Base-by-base conservation (phyloP, 2,888 invertebrate genomes). In the Eupithecia subfuscata region DNA sequence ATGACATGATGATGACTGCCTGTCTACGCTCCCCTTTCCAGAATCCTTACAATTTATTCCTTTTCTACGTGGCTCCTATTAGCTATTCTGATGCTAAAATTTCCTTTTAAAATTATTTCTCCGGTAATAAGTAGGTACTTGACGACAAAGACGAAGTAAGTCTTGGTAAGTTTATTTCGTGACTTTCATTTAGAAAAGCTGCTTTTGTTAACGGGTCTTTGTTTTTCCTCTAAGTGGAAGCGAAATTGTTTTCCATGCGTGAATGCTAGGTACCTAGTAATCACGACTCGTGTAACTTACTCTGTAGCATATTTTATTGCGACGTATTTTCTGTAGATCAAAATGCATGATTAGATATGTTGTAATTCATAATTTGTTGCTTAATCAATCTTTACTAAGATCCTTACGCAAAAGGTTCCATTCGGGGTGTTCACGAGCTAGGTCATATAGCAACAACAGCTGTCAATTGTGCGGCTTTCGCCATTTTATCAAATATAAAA, bases 401-500 rank as follows among this genome's bases (percentile, higher is more conserved):
- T 30, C 34, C 64, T 12, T 8, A 64, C 30, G 16, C 18, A 7
- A 22, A 63, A 14, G 18, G 16, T 63, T 63, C 0, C 4, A 16
- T 30, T 64, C 18, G 16, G 34, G 34, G 22, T 12, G 67, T 40
- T 43, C 68, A 45, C 43, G 34, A 40, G 43, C 68, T 68, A 68
- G 40, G 68, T 43, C 64, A 18, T 68, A 40, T 40, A 68, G 3
- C 22, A 68, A 68, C 68, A 68, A 68, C 68, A 68, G 68, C 43
- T 68, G 68, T 68, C 68, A 68, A 45, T 67, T 77, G 80, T 82
- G 81, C 85, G 84, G 86, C 82, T 86, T 77, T 73, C 70, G 75
- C 71, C 69, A 84, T 85, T 88, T 89, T 88, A 89, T 89, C 85
- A 87, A 85, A 85, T 87, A 86, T 87, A 85, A 87, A 89, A 88